phyloP scores from a whole-genome alignment of 1,140 invertebrate genomes.

The Eupristina koningsbergeri region DNA sequence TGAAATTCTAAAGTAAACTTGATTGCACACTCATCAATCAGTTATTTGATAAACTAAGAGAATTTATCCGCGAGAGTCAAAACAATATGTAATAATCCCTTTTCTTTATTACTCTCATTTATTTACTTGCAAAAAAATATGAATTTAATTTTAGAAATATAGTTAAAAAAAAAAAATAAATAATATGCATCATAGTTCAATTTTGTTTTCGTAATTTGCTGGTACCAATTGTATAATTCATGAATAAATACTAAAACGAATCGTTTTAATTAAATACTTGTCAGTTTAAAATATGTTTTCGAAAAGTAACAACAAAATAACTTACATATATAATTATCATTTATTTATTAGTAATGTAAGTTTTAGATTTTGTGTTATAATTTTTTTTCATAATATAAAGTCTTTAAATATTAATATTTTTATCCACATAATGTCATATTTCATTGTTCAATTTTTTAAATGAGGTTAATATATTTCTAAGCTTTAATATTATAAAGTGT shows the following conservation, averaged over 20 bases:
- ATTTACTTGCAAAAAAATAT: conserved; percentile 9
- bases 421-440: conserved; percentile 16
- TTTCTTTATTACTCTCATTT: conserved; percentile 12
- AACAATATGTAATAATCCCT: background rate
- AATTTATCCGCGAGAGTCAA: too few species aligned
- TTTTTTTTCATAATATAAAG: background rate
- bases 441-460: too few species aligned
- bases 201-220: conserved; percentile 15
- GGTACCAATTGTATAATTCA: conserved; percentile 15
- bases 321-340: too few species aligned
- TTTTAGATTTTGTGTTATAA: conserved; percentile 28
- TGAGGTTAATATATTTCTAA: too few species aligned
- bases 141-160: conserved; percentile 4
- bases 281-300: conserved; percentile 41
- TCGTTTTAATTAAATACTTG: conserved; percentile 42
- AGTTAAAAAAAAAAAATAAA: background rate
- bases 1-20: background rate
- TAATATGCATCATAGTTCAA: background rate
- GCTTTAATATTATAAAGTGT: too few species aligned
- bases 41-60: conserved; percentile 21
- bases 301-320: conserved; percentile 18
- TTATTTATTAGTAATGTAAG: conserved; percentile 15
- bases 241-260: background rate
- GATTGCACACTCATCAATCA: conserved; percentile 15
- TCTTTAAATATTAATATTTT: background rate